These are phyloP conservation scores for Etheostoma perlongum DNA, from an alignment of 2,797 vertebrate genomes.

Conservation along the genomic window DNA sequence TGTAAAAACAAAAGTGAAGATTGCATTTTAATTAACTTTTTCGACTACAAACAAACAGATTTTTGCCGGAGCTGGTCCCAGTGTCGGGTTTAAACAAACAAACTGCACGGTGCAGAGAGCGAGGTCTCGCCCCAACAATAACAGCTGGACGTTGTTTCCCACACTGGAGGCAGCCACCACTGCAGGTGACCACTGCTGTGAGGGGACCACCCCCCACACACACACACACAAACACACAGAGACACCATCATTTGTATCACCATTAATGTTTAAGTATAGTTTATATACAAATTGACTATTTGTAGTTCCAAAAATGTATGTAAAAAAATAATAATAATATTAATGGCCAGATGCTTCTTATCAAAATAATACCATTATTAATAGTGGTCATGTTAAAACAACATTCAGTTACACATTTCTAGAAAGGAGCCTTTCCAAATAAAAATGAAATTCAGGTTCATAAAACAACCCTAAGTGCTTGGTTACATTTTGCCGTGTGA, in stretches of 20 bases:
- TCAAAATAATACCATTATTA: background rate
- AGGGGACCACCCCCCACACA: slow-evolving; percentile 11
- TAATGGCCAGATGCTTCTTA: background rate
- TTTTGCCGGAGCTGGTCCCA: slow-evolving; percentile 81
- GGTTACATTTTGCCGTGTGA: slow-evolving; percentile 16
- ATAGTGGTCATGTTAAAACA: background rate
- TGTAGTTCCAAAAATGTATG: background rate
- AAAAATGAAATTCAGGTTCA: background rate
- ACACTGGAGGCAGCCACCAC: slow-evolving; percentile 75
- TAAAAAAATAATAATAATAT: background rate
- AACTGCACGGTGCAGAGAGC: slow-evolving; percentile 79
- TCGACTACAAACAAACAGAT: slow-evolving; percentile 86
- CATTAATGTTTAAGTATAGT: background rate
- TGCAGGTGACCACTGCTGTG: slow-evolving; percentile 71
- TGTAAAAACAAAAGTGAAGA: slow-evolving; percentile 83
- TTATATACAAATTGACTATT: no score
- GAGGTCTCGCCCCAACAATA: slow-evolving; percentile 85
- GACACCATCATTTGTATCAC: background rate
- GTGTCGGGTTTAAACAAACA: slow-evolving; percentile 89
- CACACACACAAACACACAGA: slow-evolving; percentile 10
- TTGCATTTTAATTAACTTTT: slow-evolving; percentile 86
- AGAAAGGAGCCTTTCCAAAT: background rate
- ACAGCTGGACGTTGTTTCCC: slow-evolving; percentile 86
- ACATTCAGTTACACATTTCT: background rate
- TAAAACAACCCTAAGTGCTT: background rate